Conservation (phyloP, 53 echinoderm and acorn worm species). For the Apostichopus leukothele region DNA sequence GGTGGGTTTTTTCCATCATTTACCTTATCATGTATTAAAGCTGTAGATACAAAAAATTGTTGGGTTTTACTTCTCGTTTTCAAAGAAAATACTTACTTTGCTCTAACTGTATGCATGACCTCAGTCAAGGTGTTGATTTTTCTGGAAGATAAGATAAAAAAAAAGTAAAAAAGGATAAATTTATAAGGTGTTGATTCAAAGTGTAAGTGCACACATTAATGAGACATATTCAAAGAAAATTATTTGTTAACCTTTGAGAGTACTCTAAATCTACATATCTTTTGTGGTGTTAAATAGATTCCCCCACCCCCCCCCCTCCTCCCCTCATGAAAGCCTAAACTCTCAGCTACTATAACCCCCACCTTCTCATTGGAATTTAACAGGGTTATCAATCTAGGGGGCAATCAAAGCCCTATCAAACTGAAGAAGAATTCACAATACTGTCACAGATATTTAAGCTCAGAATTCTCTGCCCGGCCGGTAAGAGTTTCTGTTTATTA, state of each 20-base stretch:
- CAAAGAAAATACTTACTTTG: conserved; percentile 68
- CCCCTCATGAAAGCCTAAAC: too few species aligned
- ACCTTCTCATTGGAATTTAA: neutral
- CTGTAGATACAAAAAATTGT: too few species aligned
- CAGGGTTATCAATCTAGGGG: neutral
- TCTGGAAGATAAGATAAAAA: conserved; percentile 52
- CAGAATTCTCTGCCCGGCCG: neutral
- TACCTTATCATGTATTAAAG: too few species aligned
- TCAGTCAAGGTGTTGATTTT: conserved; percentile 83
- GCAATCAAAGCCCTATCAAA: neutral
- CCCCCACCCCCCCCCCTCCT: too few species aligned
- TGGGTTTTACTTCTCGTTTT: too few species aligned
- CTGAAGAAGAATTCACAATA: neutral
- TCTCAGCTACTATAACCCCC: neutral
- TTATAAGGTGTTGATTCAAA: too few species aligned
- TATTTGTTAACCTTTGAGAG: too few species aligned
- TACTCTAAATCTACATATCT: too few species aligned
- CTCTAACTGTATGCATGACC: conserved; percentile 73
- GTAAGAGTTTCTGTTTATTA: neutral
- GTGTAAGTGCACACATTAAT: too few species aligned
- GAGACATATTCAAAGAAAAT: too few species aligned
- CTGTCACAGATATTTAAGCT: neutral
- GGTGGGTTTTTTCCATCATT: too few species aligned
- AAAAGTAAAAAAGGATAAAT: neutral
- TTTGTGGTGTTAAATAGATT: too few species aligned